These are phyloP conservation scores for Caenorhabditis auriculariae DNA, from an alignment of 2,888 invertebrate species.

Conservation along the genomic window DNA sequence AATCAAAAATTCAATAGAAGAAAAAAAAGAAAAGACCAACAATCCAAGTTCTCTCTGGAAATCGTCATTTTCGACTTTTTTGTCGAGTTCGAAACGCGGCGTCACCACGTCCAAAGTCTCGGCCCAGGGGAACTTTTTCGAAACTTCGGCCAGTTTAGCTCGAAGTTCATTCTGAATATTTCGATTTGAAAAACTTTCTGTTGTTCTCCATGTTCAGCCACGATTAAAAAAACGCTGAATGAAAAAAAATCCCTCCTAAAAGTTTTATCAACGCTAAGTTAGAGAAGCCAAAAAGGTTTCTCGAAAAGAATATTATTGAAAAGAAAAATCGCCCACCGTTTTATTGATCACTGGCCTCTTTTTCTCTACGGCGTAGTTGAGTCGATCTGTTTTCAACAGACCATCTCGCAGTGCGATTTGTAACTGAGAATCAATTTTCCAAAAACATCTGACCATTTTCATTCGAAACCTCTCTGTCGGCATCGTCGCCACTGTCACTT, in stretches of 20 bases:
- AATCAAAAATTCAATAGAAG: neutral
- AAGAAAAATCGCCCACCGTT: conserved; percentile 70
- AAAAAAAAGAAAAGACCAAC: conserved; percentile 34
- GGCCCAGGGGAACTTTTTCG: conserved; percentile 52
- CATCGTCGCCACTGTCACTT: conserved; percentile 17
- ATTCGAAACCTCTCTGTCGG: conserved; percentile 30
- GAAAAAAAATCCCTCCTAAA: too few species aligned
- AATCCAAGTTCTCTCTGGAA: conserved; percentile 59
- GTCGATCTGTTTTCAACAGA: conserved; percentile 77
- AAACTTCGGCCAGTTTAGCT: conserved; percentile 34
- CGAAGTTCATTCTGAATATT: neutral
- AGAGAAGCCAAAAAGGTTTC: neutral
- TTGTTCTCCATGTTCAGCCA: too few species aligned
- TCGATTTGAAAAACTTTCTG: neutral
- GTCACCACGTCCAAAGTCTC: conserved; percentile 55
- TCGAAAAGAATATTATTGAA: conserved; percentile 36
- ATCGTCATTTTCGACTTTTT: conserved; percentile 51
- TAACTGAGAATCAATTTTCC: neutral
- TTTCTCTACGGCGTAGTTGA: conserved; percentile 71
- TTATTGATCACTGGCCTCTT: conserved; percentile 75
- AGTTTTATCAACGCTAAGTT: neutral
- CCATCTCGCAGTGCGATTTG: conserved; percentile 78
- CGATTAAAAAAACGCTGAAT: neutral
- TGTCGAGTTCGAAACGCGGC: conserved; percentile 35
- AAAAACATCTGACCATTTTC: too few species aligned